Evolutionary conservation across 1,140 invertebrate species (phyloP).

Genomic region (Chironomus tepperi): DNA sequence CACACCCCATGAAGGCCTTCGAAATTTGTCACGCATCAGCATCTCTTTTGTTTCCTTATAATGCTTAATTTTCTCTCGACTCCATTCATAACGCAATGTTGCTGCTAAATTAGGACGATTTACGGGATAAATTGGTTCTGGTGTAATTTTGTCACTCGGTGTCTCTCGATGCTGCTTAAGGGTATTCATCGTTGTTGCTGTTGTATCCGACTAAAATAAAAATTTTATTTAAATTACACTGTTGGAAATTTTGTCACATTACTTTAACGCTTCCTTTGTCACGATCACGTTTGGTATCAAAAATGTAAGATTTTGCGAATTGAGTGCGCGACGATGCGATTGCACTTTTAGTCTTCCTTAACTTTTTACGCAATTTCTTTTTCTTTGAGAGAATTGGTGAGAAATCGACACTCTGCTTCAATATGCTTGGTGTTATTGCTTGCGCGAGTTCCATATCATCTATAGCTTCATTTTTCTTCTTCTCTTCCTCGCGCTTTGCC

Average conservation of each 20-base stretch:
- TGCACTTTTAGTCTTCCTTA: not conserved
- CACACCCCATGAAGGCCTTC: constrained; percentile 36
- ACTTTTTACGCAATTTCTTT: constrained; percentile 4
- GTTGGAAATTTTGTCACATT: not conserved
- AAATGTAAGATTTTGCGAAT: not conserved
- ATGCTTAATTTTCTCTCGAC: constrained; percentile 36
- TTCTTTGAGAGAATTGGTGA: not conserved
- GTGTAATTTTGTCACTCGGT: constrained; percentile 27
- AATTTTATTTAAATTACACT: not conserved
- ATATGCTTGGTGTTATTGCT: not conserved
- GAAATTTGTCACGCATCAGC: not conserved
- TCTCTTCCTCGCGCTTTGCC: constrained; percentile 31
- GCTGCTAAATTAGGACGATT: constrained; percentile 38
- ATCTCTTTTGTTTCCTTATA: constrained; percentile 30
- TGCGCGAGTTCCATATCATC: not conserved
- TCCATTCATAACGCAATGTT: constrained; percentile 35
- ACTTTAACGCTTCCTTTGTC: constrained; percentile 6
- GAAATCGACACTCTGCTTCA: not conserved
- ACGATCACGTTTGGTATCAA: constrained; percentile 6
- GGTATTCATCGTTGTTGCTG: not conserved
- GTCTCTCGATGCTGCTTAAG: constrained; percentile 10
- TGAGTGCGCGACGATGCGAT: not conserved
- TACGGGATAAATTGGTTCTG: constrained; percentile 35
- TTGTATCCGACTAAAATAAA: not conserved
- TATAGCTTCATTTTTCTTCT: not conserved